Evolutionary conservation across 2,888 invertebrate species (phyloP).

Genomic region (Pachymerium ferrugineum): DNA sequence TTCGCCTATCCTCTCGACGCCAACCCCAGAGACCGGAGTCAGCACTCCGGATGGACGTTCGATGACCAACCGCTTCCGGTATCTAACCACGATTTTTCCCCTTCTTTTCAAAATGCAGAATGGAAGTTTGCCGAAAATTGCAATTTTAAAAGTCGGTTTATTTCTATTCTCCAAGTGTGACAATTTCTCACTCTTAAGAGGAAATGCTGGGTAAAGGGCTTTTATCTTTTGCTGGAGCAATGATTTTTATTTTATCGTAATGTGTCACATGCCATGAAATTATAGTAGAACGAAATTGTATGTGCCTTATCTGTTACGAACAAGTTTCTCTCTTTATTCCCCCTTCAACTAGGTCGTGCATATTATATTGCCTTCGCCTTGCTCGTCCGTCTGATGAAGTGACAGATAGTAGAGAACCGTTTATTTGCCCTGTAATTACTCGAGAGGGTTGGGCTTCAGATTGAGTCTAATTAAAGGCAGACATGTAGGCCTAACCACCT

Average conservation of each 20-base stretch:
- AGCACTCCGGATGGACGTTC: neutral
- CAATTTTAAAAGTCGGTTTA: neutral
- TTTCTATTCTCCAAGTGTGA: neutral
- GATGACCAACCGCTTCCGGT: neutral
- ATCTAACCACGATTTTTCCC: neutral
- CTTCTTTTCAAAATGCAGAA: neutral
- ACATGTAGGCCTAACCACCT: neutral
- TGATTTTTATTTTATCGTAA: constrained; percentile 2
- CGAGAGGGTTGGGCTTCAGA: neutral
- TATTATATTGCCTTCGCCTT: constrained; percentile 4
- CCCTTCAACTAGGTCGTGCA: neutral
- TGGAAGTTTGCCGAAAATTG: neutral
- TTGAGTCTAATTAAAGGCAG: constrained; percentile 4
- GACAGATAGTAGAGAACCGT: constrained; percentile 2
- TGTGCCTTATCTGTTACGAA: neutral
- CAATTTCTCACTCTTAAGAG: neutral
- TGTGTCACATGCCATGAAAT: constrained; percentile 13
- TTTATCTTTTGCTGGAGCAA: neutral
- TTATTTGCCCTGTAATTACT: neutral
- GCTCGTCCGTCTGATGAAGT: neutral
- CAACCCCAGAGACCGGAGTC: neutral
- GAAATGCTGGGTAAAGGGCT: neutral
- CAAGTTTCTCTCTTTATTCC: neutral
- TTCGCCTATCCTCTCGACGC: neutral
- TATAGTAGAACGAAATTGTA: constrained; percentile 13